Conservation (phyloP, 1,140 invertebrate species). For the Sitobion miscanthi region DNA sequence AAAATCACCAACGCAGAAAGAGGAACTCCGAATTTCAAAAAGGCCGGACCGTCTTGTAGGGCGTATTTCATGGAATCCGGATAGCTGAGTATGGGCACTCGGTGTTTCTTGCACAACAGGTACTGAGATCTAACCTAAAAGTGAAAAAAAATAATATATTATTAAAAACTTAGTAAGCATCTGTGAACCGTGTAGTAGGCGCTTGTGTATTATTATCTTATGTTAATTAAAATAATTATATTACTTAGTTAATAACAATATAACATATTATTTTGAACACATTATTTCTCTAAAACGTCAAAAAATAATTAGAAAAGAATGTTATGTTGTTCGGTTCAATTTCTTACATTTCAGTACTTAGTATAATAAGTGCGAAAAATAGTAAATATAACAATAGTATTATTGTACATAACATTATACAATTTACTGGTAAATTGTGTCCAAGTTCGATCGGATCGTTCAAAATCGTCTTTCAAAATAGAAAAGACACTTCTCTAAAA, state of each 20-base stretch:
- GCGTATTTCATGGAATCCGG: conserved; percentile 72
- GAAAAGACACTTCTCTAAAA: not conserved
- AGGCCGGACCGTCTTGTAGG: conserved; percentile 68
- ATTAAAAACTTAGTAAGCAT: not conserved
- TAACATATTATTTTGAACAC: not conserved
- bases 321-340: not conserved
- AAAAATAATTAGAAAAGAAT: too few species aligned
- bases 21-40: conserved; percentile 66
- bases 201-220: too few species aligned
- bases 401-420: not conserved
- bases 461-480: not conserved
- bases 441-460: not conserved
- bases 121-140: conserved; percentile 66
- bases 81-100: conserved; percentile 70
- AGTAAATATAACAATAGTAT: not conserved
- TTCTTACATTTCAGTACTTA: not conserved
- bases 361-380: not conserved
- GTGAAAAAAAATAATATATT: conserved; percentile 1
- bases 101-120: conserved; percentile 65
- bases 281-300: not conserved
- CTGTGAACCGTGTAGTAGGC: too few species aligned
- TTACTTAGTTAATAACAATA: not conserved
- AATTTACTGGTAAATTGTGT: not conserved
- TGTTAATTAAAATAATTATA: not conserved
- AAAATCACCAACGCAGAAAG: conserved; percentile 61